Evolutionary conservation across 2,888 invertebrate species (phyloP), one percentile per base, ranked within the genome.

Genomic region (Tubulanus polymorphus): DNA sequence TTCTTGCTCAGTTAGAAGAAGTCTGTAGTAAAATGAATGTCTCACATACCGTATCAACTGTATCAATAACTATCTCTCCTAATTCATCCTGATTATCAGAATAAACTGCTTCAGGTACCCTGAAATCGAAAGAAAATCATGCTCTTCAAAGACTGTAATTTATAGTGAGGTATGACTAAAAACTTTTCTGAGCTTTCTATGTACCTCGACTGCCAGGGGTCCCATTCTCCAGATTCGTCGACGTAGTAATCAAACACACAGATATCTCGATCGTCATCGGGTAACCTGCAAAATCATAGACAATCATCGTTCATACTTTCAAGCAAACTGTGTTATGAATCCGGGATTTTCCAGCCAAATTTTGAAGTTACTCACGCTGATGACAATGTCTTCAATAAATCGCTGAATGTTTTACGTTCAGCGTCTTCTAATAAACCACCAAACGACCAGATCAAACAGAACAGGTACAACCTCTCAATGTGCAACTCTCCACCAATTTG

Each of bases 161-260:
- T 23, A 29, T 30, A 32, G 15, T 15, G 46, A 23, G 10, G 12
- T 48, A 15, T 30, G 18, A 48, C 15, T 12, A 28, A 12, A 29
- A 12, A 12, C 46, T 46, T 15, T 15, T 32, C 18, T 6, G n/a
- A 25, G 35, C 35, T 10, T 12, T 46, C 46, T 15, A 18, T 57
- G 55, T 51, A 74, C 73, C 69, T 69, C 12, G 76, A 75, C 6
- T 69, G 68, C 79, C 79, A 79, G 1, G 75, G 75, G 51, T 79
- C 79, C 79, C 79, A 79, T 57, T 79, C 79, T 28, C 79, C 79
- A 26, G 76, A 73, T 61, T 79, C 79, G 61, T 79, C 79, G 29
- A 79, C 79, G 62, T 78, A 79, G 64, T 78, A 79, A 61, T 79
- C 79, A 67, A 78, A 79, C 58, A 78, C 75, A 62, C 73, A 74